Base-by-base conservation (phyloP, 1,140 invertebrate genomes). In the Euglossa dilemma region DNA sequence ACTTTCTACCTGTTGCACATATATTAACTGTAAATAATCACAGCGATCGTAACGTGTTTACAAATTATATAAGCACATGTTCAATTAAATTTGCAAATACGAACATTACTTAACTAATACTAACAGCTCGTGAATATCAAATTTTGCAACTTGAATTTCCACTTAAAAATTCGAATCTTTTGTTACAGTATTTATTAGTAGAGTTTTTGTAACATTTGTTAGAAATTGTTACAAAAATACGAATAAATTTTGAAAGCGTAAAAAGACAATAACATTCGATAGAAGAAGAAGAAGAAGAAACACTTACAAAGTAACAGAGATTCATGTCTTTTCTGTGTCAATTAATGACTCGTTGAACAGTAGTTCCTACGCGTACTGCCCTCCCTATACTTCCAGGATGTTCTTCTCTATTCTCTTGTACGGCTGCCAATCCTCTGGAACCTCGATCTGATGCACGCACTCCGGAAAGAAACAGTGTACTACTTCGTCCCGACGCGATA, bases 401-500 rank as follows among this genome's bases (percentile, higher is more conserved):
- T 57, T 57, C 28, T 50, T 75, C 86, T 83, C 52, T 64, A n/a
- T 67, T 76, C 63, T 43, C 52, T 69, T 66, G 61, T 56, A 63
- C 50, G 43, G 43, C 18, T 66, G 54, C 72, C 72, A 57, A 78
- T 77, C 81, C 81, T 70, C 66, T 77, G 64, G 54, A 82, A 77
- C 84, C 73, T 78, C 84, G 74, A 57, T 59, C 56, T 64, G 84
- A 80, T 70, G 77, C 77, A 89, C 90, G 86, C 90, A 92, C 91
- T 90, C 73, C 56, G 75, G 87, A 86, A 85, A 89, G 87, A 91
- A 90, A 90, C 90, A 86, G 86, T 77, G 88, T 86, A 93, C 92
- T 92, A 91, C 91, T 91, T 92, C 87, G 91, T 80, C 84, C 87
- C 85, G 87, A 85, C 76, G 87, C 89, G 91, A 93, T 93, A 87